Base-by-base conservation (phyloP, 2,888 invertebrate species). In the Hartigia nigra region DNA sequence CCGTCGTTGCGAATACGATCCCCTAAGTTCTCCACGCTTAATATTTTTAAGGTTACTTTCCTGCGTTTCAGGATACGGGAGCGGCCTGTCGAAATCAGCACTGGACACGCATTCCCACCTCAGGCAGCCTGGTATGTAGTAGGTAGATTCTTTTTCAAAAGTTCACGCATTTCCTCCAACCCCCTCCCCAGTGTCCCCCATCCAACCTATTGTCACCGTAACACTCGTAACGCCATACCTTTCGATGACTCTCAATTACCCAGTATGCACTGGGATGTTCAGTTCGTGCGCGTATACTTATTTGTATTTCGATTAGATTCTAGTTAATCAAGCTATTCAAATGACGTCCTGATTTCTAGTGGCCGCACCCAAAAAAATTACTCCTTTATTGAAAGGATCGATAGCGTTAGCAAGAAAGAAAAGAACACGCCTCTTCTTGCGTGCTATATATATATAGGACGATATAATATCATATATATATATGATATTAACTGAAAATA, bases 61-160 rank as follows among this genome's bases (percentile, higher is more conserved):
- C 89, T 90, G 92, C 91, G 89, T 88, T 95, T 11, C 94, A 97
- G 97, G 97, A 91, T 97, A 97, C 94, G 95, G 96, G 92, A 95
- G 96, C 91, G 97, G 97, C 93, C 95, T 96, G 95, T 96, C 96
- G 82, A 97, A 97, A 92, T 94, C 96, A 87, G 95, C 96, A 85
- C 93, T 97, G 92, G 97, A 97, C 92, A 96, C 97, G 77, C 97
- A 97, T 93, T 94, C 96, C 89, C 97, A 97, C 93, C 95, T 97
- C 87, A 94, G 97, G 90, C 97, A 97, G 93, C 97, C 97, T 93
- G 97, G 97, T 97, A 92, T 93, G 93, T 88, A 88, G 84, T 88
- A 88, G 88, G 88, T 88, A 88, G 87, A 88, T 88, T 88, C 90
- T 55, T 89, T 87, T 87, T 87, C 82, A 84, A 85, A 86, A 86